A percentile compares a stretch with the other conserved stretches of the same genome.
phyloP scores from a whole-genome alignment of 2,113 vertebrate species.

The Trochalopteron elliotii region DNA sequence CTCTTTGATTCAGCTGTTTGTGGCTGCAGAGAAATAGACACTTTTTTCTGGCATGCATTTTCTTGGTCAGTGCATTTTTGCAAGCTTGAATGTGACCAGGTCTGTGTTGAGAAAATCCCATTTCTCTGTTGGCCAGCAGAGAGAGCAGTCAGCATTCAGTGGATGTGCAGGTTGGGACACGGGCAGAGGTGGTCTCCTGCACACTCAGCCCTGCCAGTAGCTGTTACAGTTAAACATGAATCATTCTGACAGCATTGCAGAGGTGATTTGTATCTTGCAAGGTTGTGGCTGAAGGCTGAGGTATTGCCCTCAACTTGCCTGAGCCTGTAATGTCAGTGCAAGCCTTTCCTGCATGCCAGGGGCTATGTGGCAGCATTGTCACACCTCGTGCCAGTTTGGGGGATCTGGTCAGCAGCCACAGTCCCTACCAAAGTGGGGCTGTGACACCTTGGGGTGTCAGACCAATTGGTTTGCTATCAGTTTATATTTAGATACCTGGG shows the following conservation, averaged over 20 bases:
- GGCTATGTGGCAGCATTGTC: rapidly evolving
- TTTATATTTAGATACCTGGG: not conserved
- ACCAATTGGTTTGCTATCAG: not conserved
- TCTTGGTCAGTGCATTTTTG: not conserved
- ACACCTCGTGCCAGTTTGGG: not conserved
- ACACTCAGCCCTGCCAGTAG: not conserved
- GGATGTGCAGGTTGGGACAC: rapidly evolving
- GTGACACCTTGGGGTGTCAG: not conserved
- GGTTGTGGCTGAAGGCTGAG: not conserved
- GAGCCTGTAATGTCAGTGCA: not conserved
- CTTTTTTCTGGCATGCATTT: not conserved
- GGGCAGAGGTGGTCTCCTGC: not conserved
- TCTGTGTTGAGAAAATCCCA: not conserved
- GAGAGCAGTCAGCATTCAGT: slow-evolving; percentile 36
- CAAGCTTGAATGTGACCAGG: not conserved
- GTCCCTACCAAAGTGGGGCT: not conserved
- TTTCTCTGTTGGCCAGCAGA: slow-evolving; percentile 50
- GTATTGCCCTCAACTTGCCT: not conserved
- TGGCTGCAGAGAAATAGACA: not conserved
- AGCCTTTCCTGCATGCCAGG: not conserved
- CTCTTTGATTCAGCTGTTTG: not conserved
- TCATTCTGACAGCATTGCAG: not conserved
- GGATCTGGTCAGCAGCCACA: not conserved
- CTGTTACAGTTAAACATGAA: not conserved
- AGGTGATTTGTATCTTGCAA: not conserved